Evolutionary conservation across 2,888 invertebrate species (phyloP).

Genomic region (Crossocerus cetratus): DNA sequence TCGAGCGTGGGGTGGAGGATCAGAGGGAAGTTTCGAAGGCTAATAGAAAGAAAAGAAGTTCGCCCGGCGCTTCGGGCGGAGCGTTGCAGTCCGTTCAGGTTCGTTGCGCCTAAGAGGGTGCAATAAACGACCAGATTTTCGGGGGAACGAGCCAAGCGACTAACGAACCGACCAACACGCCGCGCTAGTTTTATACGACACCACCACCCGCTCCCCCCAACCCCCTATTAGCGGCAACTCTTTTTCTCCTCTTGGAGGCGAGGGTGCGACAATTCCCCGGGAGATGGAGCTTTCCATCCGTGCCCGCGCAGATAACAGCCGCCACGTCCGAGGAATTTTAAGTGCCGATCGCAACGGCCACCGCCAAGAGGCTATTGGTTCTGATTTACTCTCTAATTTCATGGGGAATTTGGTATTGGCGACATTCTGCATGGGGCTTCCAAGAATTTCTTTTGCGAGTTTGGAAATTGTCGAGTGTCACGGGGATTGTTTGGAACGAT

Average conservation of each 20-base stretch:
- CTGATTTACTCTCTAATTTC: no score
- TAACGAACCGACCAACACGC: conserved; percentile 56
- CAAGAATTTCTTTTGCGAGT: no score
- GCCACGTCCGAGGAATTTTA: conserved; percentile 11
- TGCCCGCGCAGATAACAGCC: conserved; percentile 5
- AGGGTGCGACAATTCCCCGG: conserved; percentile 16
- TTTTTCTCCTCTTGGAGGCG: conserved; percentile 20
- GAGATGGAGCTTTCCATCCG: conserved; percentile 10
- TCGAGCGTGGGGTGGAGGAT: not conserved
- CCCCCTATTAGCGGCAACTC: conserved; percentile 41
- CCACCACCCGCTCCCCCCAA: no score
- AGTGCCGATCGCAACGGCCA: conserved; percentile 1
- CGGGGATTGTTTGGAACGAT: no score
- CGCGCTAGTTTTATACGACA: conserved; percentile 9
- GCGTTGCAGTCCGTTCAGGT: conserved; percentile 49
- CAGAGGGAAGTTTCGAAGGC: conserved; percentile 47
- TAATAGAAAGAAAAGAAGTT: conserved; percentile 53
- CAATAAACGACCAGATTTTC: conserved; percentile 61
- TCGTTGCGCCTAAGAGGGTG: conserved; percentile 60
- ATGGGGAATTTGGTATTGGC: no score
- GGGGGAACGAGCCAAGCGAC: conserved; percentile 47
- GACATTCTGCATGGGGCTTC: no score
- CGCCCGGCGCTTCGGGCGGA: not conserved
- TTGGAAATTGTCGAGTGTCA: no score
- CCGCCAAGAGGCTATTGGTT: no score